Evolutionary conservation across 1,140 invertebrate genomes (phyloP).

Genomic region (Philaenus spumarius): DNA sequence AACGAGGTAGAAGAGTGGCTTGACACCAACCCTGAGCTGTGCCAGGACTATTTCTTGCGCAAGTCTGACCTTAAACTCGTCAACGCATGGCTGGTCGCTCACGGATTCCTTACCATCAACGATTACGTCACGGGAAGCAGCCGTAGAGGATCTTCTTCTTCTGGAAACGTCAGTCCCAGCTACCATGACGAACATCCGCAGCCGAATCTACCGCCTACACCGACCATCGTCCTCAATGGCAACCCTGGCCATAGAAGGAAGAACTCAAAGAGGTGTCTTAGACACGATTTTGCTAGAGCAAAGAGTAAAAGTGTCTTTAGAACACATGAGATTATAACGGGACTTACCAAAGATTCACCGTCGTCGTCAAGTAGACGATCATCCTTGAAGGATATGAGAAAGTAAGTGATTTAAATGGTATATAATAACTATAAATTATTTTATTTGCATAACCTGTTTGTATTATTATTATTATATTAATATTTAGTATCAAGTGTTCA

Average conservation of each 20-base stretch:
- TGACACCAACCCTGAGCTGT: constrained; percentile 41
- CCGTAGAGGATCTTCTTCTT: constrained; percentile 17
- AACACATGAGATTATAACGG: constrained; percentile 36
- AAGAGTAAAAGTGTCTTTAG: constrained; percentile 45
- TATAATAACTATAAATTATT: too few relatives aligned
- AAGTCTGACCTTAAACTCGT: constrained; percentile 43
- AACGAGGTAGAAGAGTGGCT: constrained; percentile 44
- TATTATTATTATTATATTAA: too few relatives aligned
- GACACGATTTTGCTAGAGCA: constrained; percentile 45
- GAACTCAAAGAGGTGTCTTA: constrained; percentile 44
- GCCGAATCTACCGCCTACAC: constrained; percentile 2
- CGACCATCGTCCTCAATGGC: constrained; percentile 17
- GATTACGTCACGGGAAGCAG: constrained; percentile 32
- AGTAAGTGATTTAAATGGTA: constrained; percentile 34
- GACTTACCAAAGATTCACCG: constrained; percentile 28
- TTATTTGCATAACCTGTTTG: too few relatives aligned
- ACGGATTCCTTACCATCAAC: constrained; percentile 42
- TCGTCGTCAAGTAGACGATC: constrained; percentile 35
- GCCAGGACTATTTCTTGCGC: constrained; percentile 43
- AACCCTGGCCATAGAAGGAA: constrained; percentile 26
- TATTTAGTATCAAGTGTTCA: too few relatives aligned
- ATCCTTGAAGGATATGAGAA: constrained; percentile 42
- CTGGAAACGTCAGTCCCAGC: constrained; percentile 23
- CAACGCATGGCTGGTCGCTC: constrained; percentile 45
- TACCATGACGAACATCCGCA: constrained; percentile 22